phyloP scores from a whole-genome alignment of 2,888 invertebrate genomes.

The Psylliodes chrysocephalus region DNA sequence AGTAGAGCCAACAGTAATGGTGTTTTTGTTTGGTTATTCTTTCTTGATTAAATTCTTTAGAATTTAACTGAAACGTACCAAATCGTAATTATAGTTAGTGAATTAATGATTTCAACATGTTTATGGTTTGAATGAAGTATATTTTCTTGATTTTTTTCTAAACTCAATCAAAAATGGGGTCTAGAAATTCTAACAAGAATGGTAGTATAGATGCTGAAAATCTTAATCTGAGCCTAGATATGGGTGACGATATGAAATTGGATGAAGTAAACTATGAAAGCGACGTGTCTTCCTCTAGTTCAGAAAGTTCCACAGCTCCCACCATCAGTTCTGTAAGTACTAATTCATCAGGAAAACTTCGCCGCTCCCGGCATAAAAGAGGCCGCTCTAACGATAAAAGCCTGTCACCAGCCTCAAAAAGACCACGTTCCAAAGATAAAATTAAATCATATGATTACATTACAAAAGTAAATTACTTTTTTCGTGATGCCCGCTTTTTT shows the following conservation, averaged over 20 bases:
- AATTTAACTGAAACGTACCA: not conserved
- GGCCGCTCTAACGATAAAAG: constrained; percentile 61
- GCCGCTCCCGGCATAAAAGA: constrained; percentile 70
- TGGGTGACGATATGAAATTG: constrained; percentile 82
- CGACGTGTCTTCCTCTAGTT: constrained; percentile 87
- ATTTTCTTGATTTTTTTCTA: not conserved
- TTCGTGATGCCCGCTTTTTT: constrained; percentile 94
- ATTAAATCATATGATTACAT: constrained; percentile 84
- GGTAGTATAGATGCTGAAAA: constrained; percentile 63
- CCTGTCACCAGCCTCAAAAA: constrained; percentile 57
- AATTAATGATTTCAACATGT: not conserved
- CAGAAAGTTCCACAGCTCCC: constrained; percentile 76
- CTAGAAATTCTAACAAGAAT: constrained; percentile 59
- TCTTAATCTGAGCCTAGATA: constrained; percentile 67
- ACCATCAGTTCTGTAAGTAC: constrained; percentile 84
- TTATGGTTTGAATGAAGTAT: not conserved
- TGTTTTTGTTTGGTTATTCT: constrained; percentile 16
- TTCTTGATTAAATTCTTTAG: not conserved
- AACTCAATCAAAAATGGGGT: constrained; percentile 56
- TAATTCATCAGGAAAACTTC: constrained; percentile 69
- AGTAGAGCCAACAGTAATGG: constrained; percentile 5
- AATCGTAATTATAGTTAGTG: not conserved
- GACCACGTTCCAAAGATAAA: constrained; percentile 62
- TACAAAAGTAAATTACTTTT: constrained; percentile 92
- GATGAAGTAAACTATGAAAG: constrained; percentile 86